Percentiles rank a stretch among this genome's conserved stretches.
These are phyloP conservation scores for Zelleria hepariella DNA, from an alignment of 2,888 invertebrate genomes.

Conservation along the genomic window DNA sequence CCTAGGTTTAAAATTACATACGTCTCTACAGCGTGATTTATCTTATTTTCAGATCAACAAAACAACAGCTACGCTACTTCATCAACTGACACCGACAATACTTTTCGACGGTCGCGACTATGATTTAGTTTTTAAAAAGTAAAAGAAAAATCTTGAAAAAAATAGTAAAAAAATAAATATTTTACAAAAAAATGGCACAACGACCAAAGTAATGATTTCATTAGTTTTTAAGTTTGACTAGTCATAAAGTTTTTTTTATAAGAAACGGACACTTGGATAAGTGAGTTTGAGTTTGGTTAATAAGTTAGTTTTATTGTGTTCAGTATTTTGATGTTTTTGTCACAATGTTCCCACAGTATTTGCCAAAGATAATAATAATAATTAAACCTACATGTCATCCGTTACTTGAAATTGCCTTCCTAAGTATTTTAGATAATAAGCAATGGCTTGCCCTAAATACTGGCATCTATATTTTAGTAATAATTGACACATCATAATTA, in stretches of 20 bases:
- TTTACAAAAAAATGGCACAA: slow-evolving; percentile 68
- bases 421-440: background rate
- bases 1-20: too few species aligned
- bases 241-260: slow-evolving; percentile 29
- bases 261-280: background rate
- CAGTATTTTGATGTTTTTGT: background rate
- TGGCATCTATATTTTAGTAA: background rate
- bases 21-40: too few species aligned
- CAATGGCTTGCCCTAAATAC: background rate
- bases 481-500: slow-evolving; percentile 6
- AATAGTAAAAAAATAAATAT: slow-evolving; percentile 55
- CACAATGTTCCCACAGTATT: slow-evolving; percentile 5
- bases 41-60: slow-evolving; percentile 32
- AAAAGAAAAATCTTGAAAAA: slow-evolving; percentile 44
- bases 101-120: slow-evolving; percentile 31
- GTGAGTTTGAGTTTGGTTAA: background rate
- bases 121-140: slow-evolving; percentile 19
- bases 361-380: slow-evolving; percentile 10
- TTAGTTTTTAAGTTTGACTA: slow-evolving; percentile 52
- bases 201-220: slow-evolving; percentile 63
- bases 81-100: slow-evolving; percentile 68
- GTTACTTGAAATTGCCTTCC: background rate
- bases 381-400: background rate
- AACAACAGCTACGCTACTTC: background rate
- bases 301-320: background rate